A percentile compares a stretch with the other conserved stretches of the same genome.
Conservation (phyloP, 2,797 vertebrate genomes). For the Tinamus major region DNA sequence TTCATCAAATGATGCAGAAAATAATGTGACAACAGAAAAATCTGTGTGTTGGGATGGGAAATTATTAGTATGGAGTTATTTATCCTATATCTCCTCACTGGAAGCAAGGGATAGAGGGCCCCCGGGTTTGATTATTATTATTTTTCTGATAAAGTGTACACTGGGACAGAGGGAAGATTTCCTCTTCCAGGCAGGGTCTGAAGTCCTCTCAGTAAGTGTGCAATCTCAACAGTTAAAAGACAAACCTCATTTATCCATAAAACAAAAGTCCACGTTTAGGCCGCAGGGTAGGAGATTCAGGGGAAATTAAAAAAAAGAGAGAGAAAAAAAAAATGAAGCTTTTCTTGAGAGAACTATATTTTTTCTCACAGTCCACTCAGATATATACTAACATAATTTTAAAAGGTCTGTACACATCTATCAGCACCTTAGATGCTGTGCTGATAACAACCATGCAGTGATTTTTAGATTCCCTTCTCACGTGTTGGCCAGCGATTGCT, state of each 20-base stretch:
- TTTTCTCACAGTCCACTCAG: constrained; percentile 28
- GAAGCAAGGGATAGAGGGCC: constrained; percentile 10
- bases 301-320: neutral
- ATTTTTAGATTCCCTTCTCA: constrained; percentile 17
- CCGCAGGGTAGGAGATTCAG: constrained; percentile 54
- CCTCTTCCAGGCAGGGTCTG: constrained; percentile 1
- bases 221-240: constrained; percentile 63
- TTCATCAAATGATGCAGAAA: constrained; percentile 82
- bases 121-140: constrained; percentile 33
- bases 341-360: constrained; percentile 42
- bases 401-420: constrained; percentile 49
- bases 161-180: constrained; percentile 48
- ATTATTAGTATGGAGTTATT: constrained; percentile 42
- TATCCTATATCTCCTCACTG: neutral
- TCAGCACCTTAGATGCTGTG: neutral
- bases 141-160: constrained; percentile 56
- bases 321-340: neutral
- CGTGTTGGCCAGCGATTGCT: neutral
- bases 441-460: constrained; percentile 17
- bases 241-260: constrained; percentile 31
- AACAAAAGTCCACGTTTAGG: constrained; percentile 43
- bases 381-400: constrained; percentile 64
- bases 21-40: constrained; percentile 72
- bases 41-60: constrained; percentile 25
- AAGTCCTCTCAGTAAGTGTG: neutral